phyloP scores from a whole-genome alignment of 2,888 invertebrate species.

The Apantesis nais region DNA sequence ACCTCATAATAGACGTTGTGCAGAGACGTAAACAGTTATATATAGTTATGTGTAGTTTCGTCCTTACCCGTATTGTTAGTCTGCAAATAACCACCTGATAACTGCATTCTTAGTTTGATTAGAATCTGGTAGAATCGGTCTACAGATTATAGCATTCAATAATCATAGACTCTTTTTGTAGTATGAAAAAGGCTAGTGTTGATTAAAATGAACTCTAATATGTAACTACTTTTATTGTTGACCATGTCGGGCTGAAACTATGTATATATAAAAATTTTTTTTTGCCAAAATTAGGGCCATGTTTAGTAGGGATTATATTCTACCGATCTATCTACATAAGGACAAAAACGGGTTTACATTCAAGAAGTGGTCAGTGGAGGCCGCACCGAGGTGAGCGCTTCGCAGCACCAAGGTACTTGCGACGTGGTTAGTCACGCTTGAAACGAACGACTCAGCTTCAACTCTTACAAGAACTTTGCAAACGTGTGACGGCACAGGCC shows the following conservation, averaged over 20 bases:
- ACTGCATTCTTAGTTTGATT: conserved; percentile 26
- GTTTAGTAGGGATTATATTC: conserved; percentile 41
- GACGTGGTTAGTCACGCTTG: conserved; percentile 77
- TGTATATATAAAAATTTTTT: too few species aligned
- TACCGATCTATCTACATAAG: conserved; percentile 59
- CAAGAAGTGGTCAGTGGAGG: conserved; percentile 79
- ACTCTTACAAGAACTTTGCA: conserved; percentile 65
- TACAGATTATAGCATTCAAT: conserved; percentile 18
- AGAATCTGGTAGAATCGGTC: conserved; percentile 30
- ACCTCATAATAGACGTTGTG: conserved; percentile 54
- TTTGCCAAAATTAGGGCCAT: conserved; percentile 9
- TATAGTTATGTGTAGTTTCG: conserved; percentile 26
- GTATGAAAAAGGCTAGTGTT: not conserved
- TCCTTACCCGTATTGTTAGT: conserved; percentile 23
- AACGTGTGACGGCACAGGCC: conserved; percentile 61
- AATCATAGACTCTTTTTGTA: not conserved
- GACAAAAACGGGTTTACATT: conserved; percentile 74
- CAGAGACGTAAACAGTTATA: conserved; percentile 29
- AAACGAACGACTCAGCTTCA: conserved; percentile 68
- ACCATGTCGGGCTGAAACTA: too few species aligned
- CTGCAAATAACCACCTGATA: conserved; percentile 25
- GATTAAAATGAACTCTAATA: not conserved
- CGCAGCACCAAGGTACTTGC: conserved; percentile 62
- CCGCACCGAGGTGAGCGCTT: conserved; percentile 76
- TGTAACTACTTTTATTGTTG: not conserved